Evolutionary conservation across 1,140 invertebrate species (phyloP).

Genomic region (Globodera ellingtonae): DNA sequence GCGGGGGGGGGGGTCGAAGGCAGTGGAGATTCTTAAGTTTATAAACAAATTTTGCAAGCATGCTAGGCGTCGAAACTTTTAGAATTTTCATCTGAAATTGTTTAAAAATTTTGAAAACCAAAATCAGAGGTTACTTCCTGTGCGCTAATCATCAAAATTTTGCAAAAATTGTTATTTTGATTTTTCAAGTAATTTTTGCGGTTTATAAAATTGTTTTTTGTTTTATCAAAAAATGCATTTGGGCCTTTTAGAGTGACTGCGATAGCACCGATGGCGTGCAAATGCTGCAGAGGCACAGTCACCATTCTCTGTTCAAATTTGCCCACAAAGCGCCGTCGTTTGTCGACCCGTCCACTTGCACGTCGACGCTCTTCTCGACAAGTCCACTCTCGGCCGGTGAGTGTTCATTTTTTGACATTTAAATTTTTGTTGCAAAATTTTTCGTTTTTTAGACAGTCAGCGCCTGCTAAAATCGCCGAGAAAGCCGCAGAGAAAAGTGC

Average conservation of each 20-base stretch:
- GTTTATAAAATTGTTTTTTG: not conserved
- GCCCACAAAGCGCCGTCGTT: conserved; percentile 37
- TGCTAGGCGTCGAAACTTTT: too few species aligned
- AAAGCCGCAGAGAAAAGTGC: conserved; percentile 63
- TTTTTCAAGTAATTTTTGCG: too few species aligned
- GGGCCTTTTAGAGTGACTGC: conserved; percentile 45
- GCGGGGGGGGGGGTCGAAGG: not conserved
- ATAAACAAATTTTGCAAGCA: too few species aligned
- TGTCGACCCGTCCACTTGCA: conserved; percentile 36
- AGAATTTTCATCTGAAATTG: too few species aligned
- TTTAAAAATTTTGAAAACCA: too few species aligned
- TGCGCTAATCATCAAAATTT: too few species aligned
- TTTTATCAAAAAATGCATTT: not conserved
- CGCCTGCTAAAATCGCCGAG: conserved; percentile 59
- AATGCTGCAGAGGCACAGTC: conserved; percentile 43
- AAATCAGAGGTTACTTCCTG: too few species aligned
- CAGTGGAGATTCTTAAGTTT: too few species aligned
- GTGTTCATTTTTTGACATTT: not conserved
- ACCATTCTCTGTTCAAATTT: conserved; percentile 43
- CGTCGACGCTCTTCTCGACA: conserved; percentile 46
- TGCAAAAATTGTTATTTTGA: too few species aligned
- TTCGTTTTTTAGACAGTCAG: conserved; percentile 51
- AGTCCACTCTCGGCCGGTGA: conserved; percentile 56
- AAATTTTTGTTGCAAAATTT: not conserved
- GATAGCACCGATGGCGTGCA: conserved; percentile 43